Base-by-base conservation (phyloP, 2,113 vertebrate genomes). In the Mobula birostris region DNA sequence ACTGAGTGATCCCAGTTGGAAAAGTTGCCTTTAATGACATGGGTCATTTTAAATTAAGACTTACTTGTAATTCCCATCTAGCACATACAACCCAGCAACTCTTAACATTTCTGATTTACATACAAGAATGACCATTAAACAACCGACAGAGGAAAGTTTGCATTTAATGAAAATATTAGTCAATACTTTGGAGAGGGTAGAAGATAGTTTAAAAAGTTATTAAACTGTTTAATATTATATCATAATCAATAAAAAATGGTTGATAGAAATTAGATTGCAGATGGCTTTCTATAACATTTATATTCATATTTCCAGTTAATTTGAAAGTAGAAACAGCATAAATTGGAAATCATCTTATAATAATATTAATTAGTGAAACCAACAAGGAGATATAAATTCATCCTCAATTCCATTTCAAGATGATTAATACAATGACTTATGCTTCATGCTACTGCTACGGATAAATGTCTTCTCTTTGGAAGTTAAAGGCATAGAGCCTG, bases 331-430 rank as follows among this genome's bases (percentile, higher is more conserved):
- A 5, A 63, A 29, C 24, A 27, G 27, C 58, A 63, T 61, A 63
- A 87, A 87, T 87, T 83, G 7, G 82, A 85, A 85, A 85, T 85
- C 2, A 85, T 85, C 48, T 85, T 85, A 61, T 8, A 85, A 27
- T 56, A 85, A 85, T 29, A 4, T 85, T 29, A 85, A 58, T 85
- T 21, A 9, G 48, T 2, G 8, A 9, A 48, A 85, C 21, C 58
- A 56, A 85, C 7, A 11, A 19, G 7, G 40, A 12, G 48, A 56
- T 85, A 19, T 15, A 83, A 12, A 80, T 17, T 80, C n/a, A n/a
- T 80, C 78, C 36, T 80, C 40, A 48, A 40, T 17, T 17, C 1
- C 0, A 21, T 36, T 17, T 40, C 36, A 82, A 17, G 40, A 19
- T 82, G 36, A 40, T 56, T 40, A 36, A 56, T 56, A 17, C 21